Evolutionary conservation across 2,113 vertebrate genomes (phyloP), one percentile per base, ranked within the genome.

Genomic region (Bufo bufo): DNA sequence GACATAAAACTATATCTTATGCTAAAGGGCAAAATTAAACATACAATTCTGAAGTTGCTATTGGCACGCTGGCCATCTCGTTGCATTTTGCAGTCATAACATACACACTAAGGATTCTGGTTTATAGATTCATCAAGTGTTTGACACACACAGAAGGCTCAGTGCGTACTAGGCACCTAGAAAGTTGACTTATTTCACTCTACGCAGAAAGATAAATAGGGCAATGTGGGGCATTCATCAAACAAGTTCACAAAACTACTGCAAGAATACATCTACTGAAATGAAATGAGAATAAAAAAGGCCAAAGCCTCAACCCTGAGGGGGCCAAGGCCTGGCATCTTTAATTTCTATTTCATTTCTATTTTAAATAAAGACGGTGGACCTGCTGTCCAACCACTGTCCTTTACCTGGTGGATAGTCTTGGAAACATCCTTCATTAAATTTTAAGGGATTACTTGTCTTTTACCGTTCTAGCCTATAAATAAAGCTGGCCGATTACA

Each of bases 161-260:
- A 49, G 72, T 75, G 16, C 49, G 50, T n/a, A n/a, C 75, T 13
- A 13, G 47, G 49, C 19, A n/a, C 75, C 50, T 54, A 54, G 13
- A 78, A 54, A 54, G 75, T 78, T 77, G 43, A 78, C 19, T 23
- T 78, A n/a, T 54, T 78, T 78, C 20, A 14, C 47, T 77, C n/a
- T 49, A 14, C 54, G 50, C 20, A 54, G 19, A 23, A 78, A 78
- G 50, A 54, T 20, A 78, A 54, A 78, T 75, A 75, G 14, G 71
- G 47, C 71, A 45, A 14, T 17, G 33, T 4, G 45, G 72, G 72
- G 45, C 14, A 49, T 75, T 20, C 72, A 75, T 49, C 72, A 75
- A 20, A 20, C 72, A 20, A 16, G 14, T 20, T 49, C 16, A 50
- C 45, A 75, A 47, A 49, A 19, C 43, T 75, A 75, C 72, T 49